phyloP scores from a whole-genome alignment of 1,140 invertebrate genomes.

The Matsumurasca onukii region DNA sequence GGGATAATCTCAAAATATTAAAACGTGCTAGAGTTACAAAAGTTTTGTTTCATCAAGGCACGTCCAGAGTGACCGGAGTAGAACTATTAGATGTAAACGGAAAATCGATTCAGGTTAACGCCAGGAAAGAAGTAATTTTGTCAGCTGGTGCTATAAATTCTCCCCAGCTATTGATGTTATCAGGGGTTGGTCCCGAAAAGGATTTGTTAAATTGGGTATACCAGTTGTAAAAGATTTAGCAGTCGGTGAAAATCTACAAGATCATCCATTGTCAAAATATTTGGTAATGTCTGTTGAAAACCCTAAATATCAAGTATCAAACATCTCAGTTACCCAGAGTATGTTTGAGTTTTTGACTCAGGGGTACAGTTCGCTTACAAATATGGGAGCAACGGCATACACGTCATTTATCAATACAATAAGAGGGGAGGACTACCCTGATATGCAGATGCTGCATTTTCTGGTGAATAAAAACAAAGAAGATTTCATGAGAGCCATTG shows the following conservation, averaged over 20 bases:
- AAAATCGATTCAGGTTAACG: slow-evolving; percentile 50
- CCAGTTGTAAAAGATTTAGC: slow-evolving; percentile 64
- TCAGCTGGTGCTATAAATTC: slow-evolving; percentile 79
- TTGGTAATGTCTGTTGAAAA: slow-evolving; percentile 77
- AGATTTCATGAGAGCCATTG: slow-evolving; percentile 47
- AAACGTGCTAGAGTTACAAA: slow-evolving; percentile 66
- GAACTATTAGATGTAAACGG: slow-evolving; percentile 47
- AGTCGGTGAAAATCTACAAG: slow-evolving; percentile 75
- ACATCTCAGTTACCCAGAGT: slow-evolving; percentile 70
- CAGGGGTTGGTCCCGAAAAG: slow-evolving; percentile 77
- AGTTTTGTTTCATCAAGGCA: slow-evolving; percentile 67
- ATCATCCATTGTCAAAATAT: slow-evolving; percentile 81
- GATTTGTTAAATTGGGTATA: slow-evolving; percentile 74
- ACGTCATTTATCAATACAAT: slow-evolving; percentile 80
- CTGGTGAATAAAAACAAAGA: slow-evolving; percentile 79
- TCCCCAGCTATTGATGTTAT: slow-evolving; percentile 83
- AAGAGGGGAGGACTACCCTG: slow-evolving; percentile 75
- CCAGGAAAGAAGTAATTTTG: slow-evolving; percentile 62
- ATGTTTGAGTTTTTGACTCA: slow-evolving; percentile 64
- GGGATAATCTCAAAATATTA: slow-evolving; percentile 48
- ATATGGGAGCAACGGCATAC: slow-evolving; percentile 76
- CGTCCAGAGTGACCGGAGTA: slow-evolving; percentile 56
- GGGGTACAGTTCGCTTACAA: slow-evolving; percentile 51
- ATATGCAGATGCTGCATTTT: slow-evolving; percentile 82
- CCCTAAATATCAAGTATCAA: slow-evolving; percentile 74